Evolutionary conservation across 2,888 invertebrate genomes (phyloP).

Genomic region (Ectemnius cavifrons): DNA sequence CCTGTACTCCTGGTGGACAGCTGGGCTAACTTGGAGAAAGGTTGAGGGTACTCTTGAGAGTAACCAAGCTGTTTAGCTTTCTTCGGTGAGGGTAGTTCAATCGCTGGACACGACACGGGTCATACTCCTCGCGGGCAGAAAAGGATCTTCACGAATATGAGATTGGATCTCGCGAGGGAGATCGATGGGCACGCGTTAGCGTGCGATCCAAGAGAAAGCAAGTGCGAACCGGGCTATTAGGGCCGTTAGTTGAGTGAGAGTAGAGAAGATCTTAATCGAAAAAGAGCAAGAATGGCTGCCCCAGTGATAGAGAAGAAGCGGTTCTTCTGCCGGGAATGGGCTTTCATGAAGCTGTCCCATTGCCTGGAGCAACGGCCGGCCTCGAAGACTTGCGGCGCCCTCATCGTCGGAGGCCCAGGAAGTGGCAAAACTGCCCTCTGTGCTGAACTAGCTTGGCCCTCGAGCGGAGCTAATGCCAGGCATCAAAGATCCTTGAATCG

Average conservation of each 20-base stretch:
- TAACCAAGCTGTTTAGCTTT: too few relatives aligned
- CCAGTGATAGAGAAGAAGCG: conserved; percentile 83
- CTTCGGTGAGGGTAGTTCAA: too few relatives aligned
- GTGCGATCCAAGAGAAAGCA: conserved; percentile 14
- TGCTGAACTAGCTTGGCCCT: conserved; percentile 87
- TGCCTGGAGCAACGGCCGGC: conserved; percentile 93
- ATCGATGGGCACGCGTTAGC: conserved; percentile 5
- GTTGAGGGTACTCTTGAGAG: too few relatives aligned
- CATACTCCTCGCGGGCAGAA: background rate
- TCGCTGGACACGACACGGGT: too few relatives aligned
- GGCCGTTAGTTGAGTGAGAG: conserved; percentile 11
- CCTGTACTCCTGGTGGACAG: too few relatives aligned
- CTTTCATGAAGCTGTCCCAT: conserved; percentile 94
- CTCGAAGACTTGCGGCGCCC: conserved; percentile 92
- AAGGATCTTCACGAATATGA: conserved; percentile 29
- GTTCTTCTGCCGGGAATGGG: conserved; percentile 97
- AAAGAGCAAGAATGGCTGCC: conserved; percentile 70
- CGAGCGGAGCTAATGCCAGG: conserved; percentile 83
- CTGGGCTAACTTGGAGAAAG: too few relatives aligned
- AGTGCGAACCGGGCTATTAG: conserved; percentile 17
- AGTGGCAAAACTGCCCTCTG: conserved; percentile 96
- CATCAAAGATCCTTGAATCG: conserved; percentile 87
- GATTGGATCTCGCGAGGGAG: background rate
- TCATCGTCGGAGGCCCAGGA: conserved; percentile 94
- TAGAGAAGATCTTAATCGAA: background rate